Evolutionary conservation across 2,888 invertebrate genomes (phyloP).

Genomic region (Gasteruption jaculator): DNA sequence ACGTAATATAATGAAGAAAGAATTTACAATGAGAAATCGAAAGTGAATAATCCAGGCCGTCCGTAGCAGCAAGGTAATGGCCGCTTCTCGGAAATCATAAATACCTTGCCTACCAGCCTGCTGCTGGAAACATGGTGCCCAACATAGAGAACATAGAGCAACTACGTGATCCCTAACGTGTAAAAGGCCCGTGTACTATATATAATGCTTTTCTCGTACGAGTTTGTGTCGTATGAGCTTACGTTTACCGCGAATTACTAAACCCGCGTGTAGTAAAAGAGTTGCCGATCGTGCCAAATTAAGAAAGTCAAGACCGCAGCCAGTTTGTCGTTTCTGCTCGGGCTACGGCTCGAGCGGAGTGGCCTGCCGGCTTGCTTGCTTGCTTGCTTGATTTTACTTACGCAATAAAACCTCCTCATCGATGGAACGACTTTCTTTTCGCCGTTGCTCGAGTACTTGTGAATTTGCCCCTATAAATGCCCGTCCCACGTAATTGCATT

Average conservation of each 20-base stretch:
- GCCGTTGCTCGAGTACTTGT: constrained; percentile 9
- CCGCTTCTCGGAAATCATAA: constrained; percentile 27
- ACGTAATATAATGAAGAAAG: too few relatives aligned
- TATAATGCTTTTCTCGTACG: too few relatives aligned
- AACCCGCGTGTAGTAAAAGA: constrained; percentile 24
- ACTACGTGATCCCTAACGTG: too few relatives aligned
- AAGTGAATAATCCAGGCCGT: too few relatives aligned
- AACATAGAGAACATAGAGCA: too few relatives aligned
- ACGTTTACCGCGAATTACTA: constrained; percentile 12
- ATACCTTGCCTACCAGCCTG: constrained; percentile 19
- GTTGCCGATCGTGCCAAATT: constrained; percentile 26
- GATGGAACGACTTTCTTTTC: constrained; percentile 26
- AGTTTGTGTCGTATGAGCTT: too few relatives aligned
- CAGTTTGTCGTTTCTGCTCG: neutral
- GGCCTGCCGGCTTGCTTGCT: neutral
- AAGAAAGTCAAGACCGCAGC: constrained; percentile 17
- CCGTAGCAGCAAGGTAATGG: too few relatives aligned
- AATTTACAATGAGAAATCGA: too few relatives aligned
- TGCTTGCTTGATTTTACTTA: constrained; percentile 9
- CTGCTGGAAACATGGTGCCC: too few relatives aligned
- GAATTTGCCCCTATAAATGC: neutral
- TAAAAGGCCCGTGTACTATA: too few relatives aligned
- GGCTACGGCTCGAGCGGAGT: neutral
- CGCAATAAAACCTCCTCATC: constrained; percentile 20
- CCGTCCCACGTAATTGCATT: neutral